Conservation (phyloP, 2,797 vertebrate genomes). For the Sebastolobus alascanus region DNA sequence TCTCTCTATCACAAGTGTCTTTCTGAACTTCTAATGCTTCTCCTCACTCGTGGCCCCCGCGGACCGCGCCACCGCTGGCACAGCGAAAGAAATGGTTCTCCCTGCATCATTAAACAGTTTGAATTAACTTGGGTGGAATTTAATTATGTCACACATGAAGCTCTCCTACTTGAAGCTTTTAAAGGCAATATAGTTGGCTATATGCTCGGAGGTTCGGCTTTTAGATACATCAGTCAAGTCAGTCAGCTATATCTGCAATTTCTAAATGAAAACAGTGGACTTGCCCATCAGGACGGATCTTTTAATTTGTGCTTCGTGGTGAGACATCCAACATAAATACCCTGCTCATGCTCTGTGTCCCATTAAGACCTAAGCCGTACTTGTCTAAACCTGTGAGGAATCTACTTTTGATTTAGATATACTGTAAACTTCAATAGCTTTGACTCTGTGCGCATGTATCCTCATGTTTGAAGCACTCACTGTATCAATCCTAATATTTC, state of each 20-base stretch:
- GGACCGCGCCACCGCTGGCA: constrained; percentile 70
- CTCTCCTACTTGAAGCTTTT: constrained; percentile 75
- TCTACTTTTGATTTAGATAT: constrained; percentile 56
- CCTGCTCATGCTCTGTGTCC: constrained; percentile 40
- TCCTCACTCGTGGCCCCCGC: constrained; percentile 64
- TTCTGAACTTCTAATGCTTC: constrained; percentile 73
- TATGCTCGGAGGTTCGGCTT: constrained; percentile 68
- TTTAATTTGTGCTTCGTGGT: constrained; percentile 52
- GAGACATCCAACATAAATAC: constrained; percentile 37
- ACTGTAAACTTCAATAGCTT: constrained; percentile 41
- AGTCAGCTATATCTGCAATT: constrained; percentile 69
- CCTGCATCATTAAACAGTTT: constrained; percentile 85
- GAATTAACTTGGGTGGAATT: constrained; percentile 84
- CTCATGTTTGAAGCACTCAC: constrained; percentile 38
- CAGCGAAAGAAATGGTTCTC: constrained; percentile 79
- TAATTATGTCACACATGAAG: constrained; percentile 86
- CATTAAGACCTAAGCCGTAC: constrained; percentile 38
- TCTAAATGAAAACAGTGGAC: constrained; percentile 61
- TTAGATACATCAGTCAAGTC: constrained; percentile 80
- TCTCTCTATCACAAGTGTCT: constrained; percentile 60
- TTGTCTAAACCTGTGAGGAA: constrained; percentile 47
- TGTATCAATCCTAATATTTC: constrained; percentile 33
- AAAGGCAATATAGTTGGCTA: constrained; percentile 77
- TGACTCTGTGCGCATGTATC: constrained; percentile 36
- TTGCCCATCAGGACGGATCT: constrained; percentile 31